Conservation (phyloP, 2,113 vertebrate genomes). For the Ellobius talpinus region DNA sequence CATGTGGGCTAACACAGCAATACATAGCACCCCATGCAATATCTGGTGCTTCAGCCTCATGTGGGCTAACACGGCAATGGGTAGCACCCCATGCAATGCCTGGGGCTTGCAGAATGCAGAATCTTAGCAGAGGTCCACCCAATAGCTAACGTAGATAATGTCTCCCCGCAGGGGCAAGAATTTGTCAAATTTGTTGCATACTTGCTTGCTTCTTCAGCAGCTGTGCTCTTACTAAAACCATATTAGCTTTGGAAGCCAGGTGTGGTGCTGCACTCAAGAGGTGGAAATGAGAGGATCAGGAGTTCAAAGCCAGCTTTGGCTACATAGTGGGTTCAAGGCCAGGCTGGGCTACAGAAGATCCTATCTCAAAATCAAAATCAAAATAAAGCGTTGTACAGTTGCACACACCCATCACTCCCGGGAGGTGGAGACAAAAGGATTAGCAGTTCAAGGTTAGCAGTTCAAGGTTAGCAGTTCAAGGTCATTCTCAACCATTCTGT, state of each 20-base stretch:
- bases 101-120: not conserved
- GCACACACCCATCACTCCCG: accelerated
- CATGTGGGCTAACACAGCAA: not conserved
- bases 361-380: not conserved
- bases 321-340: not conserved
- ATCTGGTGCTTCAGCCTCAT: not conserved
- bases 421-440: not conserved
- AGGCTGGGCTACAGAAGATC: not conserved
- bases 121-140: not conserved
- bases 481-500: not conserved
- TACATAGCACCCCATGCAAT: not conserved
- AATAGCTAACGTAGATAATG: not conserved
- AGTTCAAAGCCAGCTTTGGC: not conserved
- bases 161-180: not conserved
- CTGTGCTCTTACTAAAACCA: not conserved
- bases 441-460: not conserved
- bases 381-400: not conserved
- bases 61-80: not conserved
- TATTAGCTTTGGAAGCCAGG: not conserved
- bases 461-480: not conserved
- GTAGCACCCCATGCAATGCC: not conserved
- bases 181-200: not conserved
- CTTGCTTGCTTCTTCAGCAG: not conserved
- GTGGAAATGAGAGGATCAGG: not conserved
- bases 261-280: not conserved